Evolutionary conservation across 2,888 invertebrate species (phyloP), one percentile per base, ranked within the genome.

Genomic region (Erebia ligea): DNA sequence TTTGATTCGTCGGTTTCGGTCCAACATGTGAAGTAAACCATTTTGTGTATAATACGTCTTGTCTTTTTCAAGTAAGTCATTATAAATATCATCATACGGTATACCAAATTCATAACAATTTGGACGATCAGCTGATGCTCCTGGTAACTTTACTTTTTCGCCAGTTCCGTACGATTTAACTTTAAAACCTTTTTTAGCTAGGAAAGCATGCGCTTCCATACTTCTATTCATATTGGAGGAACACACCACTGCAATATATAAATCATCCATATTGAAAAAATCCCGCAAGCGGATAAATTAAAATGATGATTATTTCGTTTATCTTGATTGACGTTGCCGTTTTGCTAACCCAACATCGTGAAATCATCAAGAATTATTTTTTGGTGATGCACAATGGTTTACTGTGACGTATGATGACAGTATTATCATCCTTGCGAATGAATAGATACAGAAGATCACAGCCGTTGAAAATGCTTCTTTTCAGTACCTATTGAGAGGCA

Each of bases 211-310:
- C 17, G 99, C 99, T 93, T 99, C 99, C 99, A 99, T 99, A 82
- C 99, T 99, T 72, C 99, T 95, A 86, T 99, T 99, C 98, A 99
- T 99, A 88, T 99, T 99, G 83, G 99, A 99, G 10, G 99, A 99
- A 93, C 99, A 99, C 78, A 99, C 98, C 69, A 99, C 98, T 34
- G 99, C 99, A 81, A 99, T 95, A 82, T 95, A 96, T 80, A 97
- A 80, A 81, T 95, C 90, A 71, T 83, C 84, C 89, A 90, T 89
- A 40, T 66, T 78, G 19, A 54, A 8, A 59, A 64, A 58, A 58
- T 56, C 40, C 10, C 17, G 17, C 17, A 59, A 42, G 40, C 8
- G 57, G 21, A 6, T 57, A 34, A 42, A 42, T 5, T 42, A 11
- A 42, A 45, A 45, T 45, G 45, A 45, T 45, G 45, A 45, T 45